Base-by-base conservation (phyloP, 2,113 vertebrate species). In the Myanophis thanlyinensis region DNA sequence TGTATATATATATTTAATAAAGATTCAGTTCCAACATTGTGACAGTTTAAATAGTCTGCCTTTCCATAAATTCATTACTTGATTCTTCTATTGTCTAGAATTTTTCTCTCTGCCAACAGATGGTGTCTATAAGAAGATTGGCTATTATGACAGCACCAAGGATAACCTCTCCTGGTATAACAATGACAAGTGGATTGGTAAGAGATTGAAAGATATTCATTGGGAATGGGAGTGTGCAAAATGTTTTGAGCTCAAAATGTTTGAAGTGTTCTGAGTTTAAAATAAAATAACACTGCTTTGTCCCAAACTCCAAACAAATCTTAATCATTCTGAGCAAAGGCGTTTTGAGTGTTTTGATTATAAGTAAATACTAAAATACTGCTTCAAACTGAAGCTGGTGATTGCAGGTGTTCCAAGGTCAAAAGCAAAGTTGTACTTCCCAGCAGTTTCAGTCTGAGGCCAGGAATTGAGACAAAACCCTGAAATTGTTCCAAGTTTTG, bases 71-170 rank as follows among this genome's bases (percentile, higher is more conserved):
- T 3, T 46, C 0, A 22, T 27, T 5, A 1, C 46, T 1, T 12
- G 67, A 85, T 30, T 0, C 1, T 13, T 0, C 1, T 9, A 7
- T 89, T 91, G 27, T 30, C 44, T 56, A 5, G 54, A 25, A 56
- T 87, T 0, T 0, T 92, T 0, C 87, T 62, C 20, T 87, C 30
- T 3, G 91, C 88, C 48, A 25, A 84, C 94, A 99, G 99, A 98
- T 53, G 98, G 98, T 0, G 98, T 98, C 95, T 99, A 99, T 94
- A 99, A 99, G 98, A 99, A 99, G 98, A 99, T 99, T 5, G 98
- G 99, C 59, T 99, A 99, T 97, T 99, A 98, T 11, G 99, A 99
- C 97, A 99, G 98, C 98, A 99, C 98, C 59, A 99, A 99, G 97
- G 98, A 98, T 95, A 98, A 98, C 96, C 98, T 99, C 62, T 99